Base-by-base conservation (phyloP, 1,140 invertebrate genomes). In the Sesamia nonagrioides region DNA sequence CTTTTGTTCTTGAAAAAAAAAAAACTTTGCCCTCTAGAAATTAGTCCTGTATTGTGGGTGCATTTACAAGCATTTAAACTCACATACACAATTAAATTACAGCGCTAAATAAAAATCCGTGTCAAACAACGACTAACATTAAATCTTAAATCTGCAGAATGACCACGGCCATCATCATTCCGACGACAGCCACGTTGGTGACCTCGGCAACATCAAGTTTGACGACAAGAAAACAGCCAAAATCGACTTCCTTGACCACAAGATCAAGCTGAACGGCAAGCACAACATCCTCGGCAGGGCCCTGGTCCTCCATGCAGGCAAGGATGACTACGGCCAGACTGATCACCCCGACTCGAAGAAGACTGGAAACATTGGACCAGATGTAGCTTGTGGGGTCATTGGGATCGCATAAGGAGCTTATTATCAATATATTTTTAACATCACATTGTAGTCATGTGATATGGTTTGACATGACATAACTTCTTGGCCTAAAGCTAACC, bases 121-220 rank as follows among this genome's bases (percentile, higher is more conserved):
- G 27, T 27, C 27, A 27, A 27, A 9, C 18, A 13, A 2, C 33
- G 35, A 13, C 13, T 48, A 54, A 52, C 9, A 8, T 40, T 13
- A 37, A 45, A n/a, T n/a, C 8, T 63, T 33, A 50, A 27, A 3
- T 93, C 79, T 87, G 1, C 91, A 98, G 97, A 95, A 96, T 81
- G 89, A 95, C 37, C 98, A 98, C 87, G 98, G 98, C 35, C 97
- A 95, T 18, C 97, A 97, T 2, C 84, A 95, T 7, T 97, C 97
- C 83, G 86, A 95, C 2, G 92, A 96, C 13, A 97, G 98, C 71
- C 98, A 99, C 90, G 97, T 98, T 33, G 98, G 99, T 13, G 98
- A 99, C 94, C 95, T 99, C 45, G 98, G 98, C 13, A 99, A 99
- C 89, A 96, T 98, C 52, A 91, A 95, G 18, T 97, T 97, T 6